Base-by-base conservation (phyloP, 2,888 invertebrate genomes). In the Sarcophaga rosellei region DNA sequence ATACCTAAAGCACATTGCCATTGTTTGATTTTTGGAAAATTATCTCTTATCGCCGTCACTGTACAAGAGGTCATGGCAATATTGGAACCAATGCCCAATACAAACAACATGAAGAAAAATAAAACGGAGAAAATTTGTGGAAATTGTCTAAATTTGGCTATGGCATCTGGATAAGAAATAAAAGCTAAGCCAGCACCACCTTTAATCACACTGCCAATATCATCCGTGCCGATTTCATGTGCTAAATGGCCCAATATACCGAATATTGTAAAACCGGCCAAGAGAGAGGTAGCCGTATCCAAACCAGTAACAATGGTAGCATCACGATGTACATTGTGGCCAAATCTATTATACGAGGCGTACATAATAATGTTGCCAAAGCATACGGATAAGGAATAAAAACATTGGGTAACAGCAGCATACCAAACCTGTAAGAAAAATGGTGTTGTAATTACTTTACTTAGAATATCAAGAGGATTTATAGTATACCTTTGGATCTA, bases 311-410 rank as follows among this genome's bases (percentile, higher is more conserved):
- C 94, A 84, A 95, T 94, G 20, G 94, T 92, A 0, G 94, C 94
- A 90, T 95, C 95, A 21, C 95, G 94, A 88, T 95, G 94, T 17
- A 95, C 94, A 88, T 95, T 95, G 88, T 95, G 95, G 0, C 92
- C 91, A 89, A 95, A 95, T 69, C 94, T 93, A 88, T 95, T 95
- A 91, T 94, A 95, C 0, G 95, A 95, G 0, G 95, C 92, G 88
- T 95, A 95, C 94, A 95, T 95, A 77, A 95, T 94, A 74, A 95
- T 94, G 45, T 94, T 94, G 45, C 95, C 95, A 88, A 95, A 95
- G 84, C 95, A 95, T 2, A 95, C 95, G 6, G 94, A 94, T 0
- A 95, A 91, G 0, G 95, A 95, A 90, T 95, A 95, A 90, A 95
- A 95, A 23, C 95, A 95, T 88, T 95, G 95, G 0, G 95, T 94